These are phyloP conservation scores for Forpus xanthops DNA, from an alignment of 2,797 vertebrate genomes.

Conservation along the genomic window DNA sequence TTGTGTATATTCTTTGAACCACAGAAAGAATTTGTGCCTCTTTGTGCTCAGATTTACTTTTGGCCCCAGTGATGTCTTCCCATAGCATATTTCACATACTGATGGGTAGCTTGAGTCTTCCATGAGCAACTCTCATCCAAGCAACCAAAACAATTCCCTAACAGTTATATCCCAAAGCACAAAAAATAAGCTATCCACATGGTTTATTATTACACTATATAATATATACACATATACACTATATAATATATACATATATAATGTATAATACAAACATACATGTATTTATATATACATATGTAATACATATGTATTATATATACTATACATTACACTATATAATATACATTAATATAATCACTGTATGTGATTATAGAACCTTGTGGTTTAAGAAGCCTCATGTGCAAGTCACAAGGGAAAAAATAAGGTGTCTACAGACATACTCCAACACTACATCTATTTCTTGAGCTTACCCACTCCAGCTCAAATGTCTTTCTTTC, in stretches of 20 bases:
- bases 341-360: too few species aligned
- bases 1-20: not conserved
- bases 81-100: accelerated
- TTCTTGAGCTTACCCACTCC: not conserved
- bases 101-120: not conserved
- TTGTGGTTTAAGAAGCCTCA: not conserved
- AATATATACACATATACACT: not conserved
- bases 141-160: not conserved
- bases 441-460: not conserved
- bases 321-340: too few species aligned
- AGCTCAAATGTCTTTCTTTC: not conserved
- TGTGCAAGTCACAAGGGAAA: not conserved
- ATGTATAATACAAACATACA: too few species aligned
- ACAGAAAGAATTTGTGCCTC: not conserved
- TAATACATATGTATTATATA: too few species aligned
- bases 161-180: not conserved
- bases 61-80: not conserved
- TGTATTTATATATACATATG: too few species aligned
- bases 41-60: not conserved
- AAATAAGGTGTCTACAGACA: not conserved
- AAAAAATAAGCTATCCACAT: not conserved
- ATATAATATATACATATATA: too few species aligned
- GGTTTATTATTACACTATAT: not conserved
- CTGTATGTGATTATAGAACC: not conserved
- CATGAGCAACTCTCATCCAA: not conserved